Conservation (phyloP, 2,888 invertebrate genomes). For the Agrochola lota region DNA sequence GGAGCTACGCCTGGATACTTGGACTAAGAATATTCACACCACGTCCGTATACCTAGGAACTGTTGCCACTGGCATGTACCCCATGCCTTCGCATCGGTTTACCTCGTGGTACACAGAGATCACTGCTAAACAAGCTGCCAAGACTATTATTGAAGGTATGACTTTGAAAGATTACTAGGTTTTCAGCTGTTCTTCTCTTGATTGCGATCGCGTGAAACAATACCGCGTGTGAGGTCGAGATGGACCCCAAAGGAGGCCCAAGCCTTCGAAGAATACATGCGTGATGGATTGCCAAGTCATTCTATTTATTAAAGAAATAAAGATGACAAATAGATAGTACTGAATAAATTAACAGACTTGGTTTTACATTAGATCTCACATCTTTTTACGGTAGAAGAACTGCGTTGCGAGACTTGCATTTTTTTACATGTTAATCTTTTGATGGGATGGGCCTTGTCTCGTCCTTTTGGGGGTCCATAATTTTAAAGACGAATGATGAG, state of each 20-base stretch:
- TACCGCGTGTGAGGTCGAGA: neutral
- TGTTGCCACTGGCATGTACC: constrained; percentile 83
- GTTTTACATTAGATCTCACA: too few relatives aligned
- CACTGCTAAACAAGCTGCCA: constrained; percentile 83
- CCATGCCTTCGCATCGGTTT: constrained; percentile 83
- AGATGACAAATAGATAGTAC: too few relatives aligned
- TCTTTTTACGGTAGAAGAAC: too few relatives aligned
- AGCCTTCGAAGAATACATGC: neutral
- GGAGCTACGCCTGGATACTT: constrained; percentile 83
- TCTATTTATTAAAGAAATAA: too few relatives aligned
- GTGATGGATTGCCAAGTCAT: too few relatives aligned
- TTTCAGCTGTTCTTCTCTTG: too few relatives aligned
- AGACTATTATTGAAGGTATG: constrained; percentile 85
- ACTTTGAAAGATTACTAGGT: neutral
- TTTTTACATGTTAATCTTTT: too few relatives aligned
- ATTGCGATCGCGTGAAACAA: neutral
- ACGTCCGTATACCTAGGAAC: constrained; percentile 86
- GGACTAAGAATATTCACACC: constrained; percentile 85
- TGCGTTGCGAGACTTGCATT: too few relatives aligned
- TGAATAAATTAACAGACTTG: too few relatives aligned
- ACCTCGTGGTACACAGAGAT: constrained; percentile 83
- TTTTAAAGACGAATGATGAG: neutral
- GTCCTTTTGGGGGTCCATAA: neutral
- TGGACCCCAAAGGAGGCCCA: neutral
- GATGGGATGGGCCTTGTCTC: too few relatives aligned